A percentile compares a stretch with the other conserved stretches of the same genome.
These are phyloP conservation scores for Aplocera efformata DNA, from an alignment of 2,888 invertebrate genomes.

Conservation along the genomic window DNA sequence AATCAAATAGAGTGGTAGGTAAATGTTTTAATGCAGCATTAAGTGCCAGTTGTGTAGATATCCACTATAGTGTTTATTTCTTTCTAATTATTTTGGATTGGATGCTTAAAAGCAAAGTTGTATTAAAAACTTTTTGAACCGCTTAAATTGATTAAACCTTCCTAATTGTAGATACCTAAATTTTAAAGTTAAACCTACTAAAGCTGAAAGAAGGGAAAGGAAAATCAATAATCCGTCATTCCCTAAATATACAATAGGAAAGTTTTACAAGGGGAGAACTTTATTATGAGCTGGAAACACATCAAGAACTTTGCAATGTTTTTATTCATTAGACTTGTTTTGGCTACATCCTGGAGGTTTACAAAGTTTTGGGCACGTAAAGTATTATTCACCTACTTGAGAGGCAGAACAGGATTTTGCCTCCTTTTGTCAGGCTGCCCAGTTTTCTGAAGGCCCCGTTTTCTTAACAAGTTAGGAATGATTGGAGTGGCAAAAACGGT, in stretches of 20 bases:
- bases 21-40: too few species aligned
- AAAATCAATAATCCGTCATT: slow-evolving; percentile 32
- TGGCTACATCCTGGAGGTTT: slow-evolving; percentile 27
- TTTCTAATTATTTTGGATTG: neutral
- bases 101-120: slow-evolving; percentile 3
- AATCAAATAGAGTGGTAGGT: too few species aligned
- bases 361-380: slow-evolving; percentile 16
- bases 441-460: slow-evolving; percentile 2
- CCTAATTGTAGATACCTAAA: slow-evolving; percentile 8
- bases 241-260: slow-evolving; percentile 31
- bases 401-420: slow-evolving; percentile 23
- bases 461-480: neutral
- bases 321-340: slow-evolving; percentile 42
- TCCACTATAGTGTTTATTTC: too few species aligned
- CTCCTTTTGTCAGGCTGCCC: neutral
- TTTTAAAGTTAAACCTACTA: slow-evolving; percentile 29
- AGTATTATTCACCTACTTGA: slow-evolving; percentile 23
- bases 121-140: slow-evolving; percentile 7
- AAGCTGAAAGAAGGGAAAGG: slow-evolving; percentile 15
- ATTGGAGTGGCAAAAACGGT: too few species aligned
- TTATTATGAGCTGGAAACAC: slow-evolving; percentile 35
- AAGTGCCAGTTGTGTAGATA: too few species aligned
- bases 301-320: slow-evolving; percentile 38
- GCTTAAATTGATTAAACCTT: slow-evolving; percentile 18
- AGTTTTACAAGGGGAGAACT: slow-evolving; percentile 31